phyloP scores from a whole-genome alignment of 2,888 invertebrate species.

The Xanthorhoe spadicearia region DNA sequence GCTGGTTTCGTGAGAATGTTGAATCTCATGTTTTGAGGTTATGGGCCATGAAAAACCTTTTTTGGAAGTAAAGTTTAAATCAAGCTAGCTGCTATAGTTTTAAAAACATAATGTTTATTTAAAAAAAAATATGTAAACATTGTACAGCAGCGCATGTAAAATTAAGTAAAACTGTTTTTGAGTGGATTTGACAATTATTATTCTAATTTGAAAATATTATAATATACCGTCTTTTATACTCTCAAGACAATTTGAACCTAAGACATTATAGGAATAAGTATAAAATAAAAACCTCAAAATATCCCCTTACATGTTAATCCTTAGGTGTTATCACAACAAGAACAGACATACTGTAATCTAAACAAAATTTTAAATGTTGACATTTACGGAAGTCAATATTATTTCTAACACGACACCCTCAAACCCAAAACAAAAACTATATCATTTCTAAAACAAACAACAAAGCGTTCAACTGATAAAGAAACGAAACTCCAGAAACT shows the following conservation, averaged over 20 bases:
- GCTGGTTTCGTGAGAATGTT: conserved; percentile 22
- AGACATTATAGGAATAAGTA: too few species aligned
- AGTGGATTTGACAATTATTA: too few species aligned
- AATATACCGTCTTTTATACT: too few species aligned
- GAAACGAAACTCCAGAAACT: conserved; percentile 57
- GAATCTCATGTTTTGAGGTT: not conserved
- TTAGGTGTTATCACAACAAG: not conserved
- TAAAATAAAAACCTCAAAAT: too few species aligned
- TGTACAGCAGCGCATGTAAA: too few species aligned
- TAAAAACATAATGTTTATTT: too few species aligned
- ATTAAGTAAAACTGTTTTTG: too few species aligned
- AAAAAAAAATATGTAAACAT: too few species aligned
- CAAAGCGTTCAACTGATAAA: conserved; percentile 56
- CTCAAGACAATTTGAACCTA: too few species aligned
- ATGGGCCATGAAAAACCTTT: not conserved
- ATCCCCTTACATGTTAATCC: not conserved
- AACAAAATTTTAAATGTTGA: not conserved
- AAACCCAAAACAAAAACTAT: conserved; percentile 22
- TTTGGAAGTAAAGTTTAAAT: too few species aligned
- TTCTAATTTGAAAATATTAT: too few species aligned
- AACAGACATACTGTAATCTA: not conserved
- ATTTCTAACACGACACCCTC: conserved; percentile 2
- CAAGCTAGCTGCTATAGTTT: too few species aligned
- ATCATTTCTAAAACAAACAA: conserved; percentile 42
- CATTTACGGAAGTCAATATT: conserved; percentile 1